Evolutionary conservation across 2,888 invertebrate species (phyloP).

Genomic region (Pterostichus niger): DNA sequence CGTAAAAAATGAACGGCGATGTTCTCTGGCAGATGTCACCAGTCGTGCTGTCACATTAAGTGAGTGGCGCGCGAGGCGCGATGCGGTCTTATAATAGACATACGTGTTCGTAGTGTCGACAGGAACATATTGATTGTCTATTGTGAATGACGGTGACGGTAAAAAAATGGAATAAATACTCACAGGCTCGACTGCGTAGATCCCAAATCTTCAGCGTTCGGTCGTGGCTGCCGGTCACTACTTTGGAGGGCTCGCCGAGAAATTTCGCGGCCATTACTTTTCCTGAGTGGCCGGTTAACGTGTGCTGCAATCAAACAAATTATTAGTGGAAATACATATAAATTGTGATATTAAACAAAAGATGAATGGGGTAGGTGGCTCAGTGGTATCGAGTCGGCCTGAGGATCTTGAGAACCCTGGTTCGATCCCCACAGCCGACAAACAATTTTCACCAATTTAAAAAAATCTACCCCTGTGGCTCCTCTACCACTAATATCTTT

Average conservation of each 20-base stretch:
- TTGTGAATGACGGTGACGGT: constrained; percentile 11
- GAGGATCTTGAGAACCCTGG: too few species aligned
- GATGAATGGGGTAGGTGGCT: too few species aligned
- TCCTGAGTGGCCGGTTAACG: constrained; percentile 96
- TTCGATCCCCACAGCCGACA: too few species aligned
- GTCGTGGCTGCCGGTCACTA: constrained; percentile 98
- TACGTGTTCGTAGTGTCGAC: constrained; percentile 18
- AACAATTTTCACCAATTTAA: too few species aligned
- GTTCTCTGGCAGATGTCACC: constrained; percentile 56
- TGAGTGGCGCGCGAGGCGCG: neutral
- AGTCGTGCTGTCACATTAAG: constrained; percentile 51
- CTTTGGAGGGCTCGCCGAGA: constrained; percentile 93
- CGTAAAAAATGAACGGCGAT: constrained; percentile 38
- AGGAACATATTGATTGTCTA: constrained; percentile 56
- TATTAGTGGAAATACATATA: neutral
- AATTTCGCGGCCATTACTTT: constrained; percentile 99
- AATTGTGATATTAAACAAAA: too few species aligned
- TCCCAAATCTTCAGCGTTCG: constrained; percentile 99
- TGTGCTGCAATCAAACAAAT: constrained; percentile 83
- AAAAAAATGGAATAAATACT: constrained; percentile 73
- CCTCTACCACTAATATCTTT: too few species aligned
- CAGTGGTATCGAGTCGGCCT: too few species aligned
- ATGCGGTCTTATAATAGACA: constrained; percentile 43
- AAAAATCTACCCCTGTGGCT: too few species aligned
- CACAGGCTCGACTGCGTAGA: constrained; percentile 93